phyloP scores from a whole-genome alignment of 2,888 invertebrate species.

The Troglohyphantes excavatus region DNA sequence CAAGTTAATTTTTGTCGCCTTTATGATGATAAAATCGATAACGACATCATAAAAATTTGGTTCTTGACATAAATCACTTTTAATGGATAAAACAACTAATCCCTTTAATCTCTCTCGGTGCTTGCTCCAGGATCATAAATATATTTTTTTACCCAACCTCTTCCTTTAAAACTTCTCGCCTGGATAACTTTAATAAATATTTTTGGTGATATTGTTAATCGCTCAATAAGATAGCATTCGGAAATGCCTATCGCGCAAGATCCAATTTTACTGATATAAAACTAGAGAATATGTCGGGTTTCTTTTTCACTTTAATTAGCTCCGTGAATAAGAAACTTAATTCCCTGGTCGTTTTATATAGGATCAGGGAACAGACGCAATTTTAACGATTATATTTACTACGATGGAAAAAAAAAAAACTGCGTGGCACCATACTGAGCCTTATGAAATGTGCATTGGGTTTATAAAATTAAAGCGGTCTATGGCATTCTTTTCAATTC shows the following conservation, averaged over 20 bases:
- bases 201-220: slow-evolving; percentile 21
- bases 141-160: slow-evolving; percentile 19
- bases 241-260: not conserved
- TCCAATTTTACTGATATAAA: not conserved
- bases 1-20: slow-evolving; percentile 59
- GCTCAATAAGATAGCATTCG: slow-evolving; percentile 14
- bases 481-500: too few relatives aligned
- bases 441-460: too few relatives aligned
- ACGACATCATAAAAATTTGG: slow-evolving; percentile 62
- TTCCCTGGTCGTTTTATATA: not conserved
- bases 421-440: not conserved
- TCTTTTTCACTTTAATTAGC: not conserved
- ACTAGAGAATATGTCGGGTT: not conserved
- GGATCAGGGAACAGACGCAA: not conserved
- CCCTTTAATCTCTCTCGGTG: slow-evolving; percentile 50
- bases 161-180: slow-evolving; percentile 8
- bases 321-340: not conserved
- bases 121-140: slow-evolving; percentile 24
- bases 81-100: slow-evolving; percentile 65
- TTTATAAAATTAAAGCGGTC: too few relatives aligned
- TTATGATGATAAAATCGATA: slow-evolving; percentile 63
- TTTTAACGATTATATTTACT: not conserved
- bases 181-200: slow-evolving; percentile 9
- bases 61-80: slow-evolving; percentile 62
- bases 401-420: not conserved